A percentile compares a stretch with the other conserved stretches of the same genome.
These are phyloP conservation scores for Mohoua ochrocephala DNA, from an alignment of 2,113 vertebrate species.

Conservation along the genomic window DNA sequence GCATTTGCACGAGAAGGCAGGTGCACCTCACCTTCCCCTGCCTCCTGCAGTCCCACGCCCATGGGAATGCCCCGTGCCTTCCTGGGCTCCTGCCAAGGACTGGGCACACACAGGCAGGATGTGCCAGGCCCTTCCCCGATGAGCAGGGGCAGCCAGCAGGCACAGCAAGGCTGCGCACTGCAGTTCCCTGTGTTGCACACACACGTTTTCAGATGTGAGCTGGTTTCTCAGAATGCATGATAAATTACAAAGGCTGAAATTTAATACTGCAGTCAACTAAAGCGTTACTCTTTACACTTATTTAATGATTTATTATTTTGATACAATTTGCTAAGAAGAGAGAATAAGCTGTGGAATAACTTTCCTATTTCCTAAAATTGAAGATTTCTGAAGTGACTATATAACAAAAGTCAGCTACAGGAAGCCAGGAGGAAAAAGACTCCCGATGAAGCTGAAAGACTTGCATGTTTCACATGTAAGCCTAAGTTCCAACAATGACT, in stretches of 20 bases:
- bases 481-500: not conserved
- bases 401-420: not conserved
- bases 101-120: rapidly evolving
- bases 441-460: not conserved
- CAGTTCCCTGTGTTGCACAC: not conserved
- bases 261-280: not conserved
- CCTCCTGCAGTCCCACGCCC: not conserved
- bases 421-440: not conserved
- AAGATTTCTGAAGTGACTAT: not conserved
- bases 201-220: rapidly evolving
- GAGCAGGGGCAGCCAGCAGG: not conserved
- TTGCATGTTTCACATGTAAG: not conserved
- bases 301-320: not conserved
- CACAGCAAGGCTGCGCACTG: not conserved
- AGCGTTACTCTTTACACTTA: not conserved
- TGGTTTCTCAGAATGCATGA: not conserved
- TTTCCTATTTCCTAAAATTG: not conserved
- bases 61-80: rapidly evolving
- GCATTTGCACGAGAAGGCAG: not conserved
- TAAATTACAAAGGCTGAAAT: not conserved
- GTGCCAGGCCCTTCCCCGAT: rapidly evolving
- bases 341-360: not conserved
- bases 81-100: not conserved
- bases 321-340: not conserved
- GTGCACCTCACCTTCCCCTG: not conserved